Conservation (phyloP, 2,888 invertebrate genomes). For the Noctua fimbriata region DNA sequence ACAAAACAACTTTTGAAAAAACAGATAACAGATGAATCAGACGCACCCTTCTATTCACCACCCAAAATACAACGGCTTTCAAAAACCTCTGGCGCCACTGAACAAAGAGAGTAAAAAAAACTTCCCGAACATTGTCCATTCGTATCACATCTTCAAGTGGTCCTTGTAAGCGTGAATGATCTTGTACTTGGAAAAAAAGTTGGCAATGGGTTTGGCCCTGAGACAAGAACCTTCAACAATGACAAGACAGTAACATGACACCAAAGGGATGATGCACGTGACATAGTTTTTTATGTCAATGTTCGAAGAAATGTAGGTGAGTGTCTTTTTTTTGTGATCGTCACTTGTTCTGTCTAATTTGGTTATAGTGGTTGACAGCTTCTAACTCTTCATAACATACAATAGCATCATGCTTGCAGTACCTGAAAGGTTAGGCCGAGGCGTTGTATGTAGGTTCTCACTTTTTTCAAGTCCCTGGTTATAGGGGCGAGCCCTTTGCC, state of each 20-base stretch:
- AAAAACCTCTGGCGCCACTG: constrained; percentile 67
- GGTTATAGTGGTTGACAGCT: not conserved
- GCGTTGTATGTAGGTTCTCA: not conserved
- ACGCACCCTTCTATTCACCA: constrained; percentile 5
- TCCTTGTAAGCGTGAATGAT: constrained; percentile 62
- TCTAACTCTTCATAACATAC: not conserved
- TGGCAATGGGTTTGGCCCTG: constrained; percentile 53
- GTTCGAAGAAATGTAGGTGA: constrained; percentile 35
- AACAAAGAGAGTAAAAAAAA: constrained; percentile 57
- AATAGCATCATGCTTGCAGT: not conserved
- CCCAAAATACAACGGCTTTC: constrained; percentile 29
- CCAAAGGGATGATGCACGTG: constrained; percentile 58
- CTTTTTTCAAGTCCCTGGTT: not conserved
- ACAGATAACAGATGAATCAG: constrained; percentile 15
- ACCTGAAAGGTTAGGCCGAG: not conserved
- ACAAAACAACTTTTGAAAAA: constrained; percentile 10
- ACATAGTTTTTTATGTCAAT: constrained; percentile 46
- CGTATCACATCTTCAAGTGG: constrained; percentile 60
- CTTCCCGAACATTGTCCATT: constrained; percentile 55
- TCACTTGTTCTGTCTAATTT: constrained; percentile 25
- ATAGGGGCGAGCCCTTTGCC: not conserved
- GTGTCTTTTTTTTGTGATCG: constrained; percentile 4
- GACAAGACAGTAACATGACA: constrained; percentile 61
- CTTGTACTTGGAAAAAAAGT: constrained; percentile 55
- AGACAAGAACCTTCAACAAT: constrained; percentile 55